A percentile compares a stretch with the other conserved stretches of the same genome.
phyloP scores from a whole-genome alignment of 2,113 vertebrate genomes.

The Puffinus mauretanicus region DNA sequence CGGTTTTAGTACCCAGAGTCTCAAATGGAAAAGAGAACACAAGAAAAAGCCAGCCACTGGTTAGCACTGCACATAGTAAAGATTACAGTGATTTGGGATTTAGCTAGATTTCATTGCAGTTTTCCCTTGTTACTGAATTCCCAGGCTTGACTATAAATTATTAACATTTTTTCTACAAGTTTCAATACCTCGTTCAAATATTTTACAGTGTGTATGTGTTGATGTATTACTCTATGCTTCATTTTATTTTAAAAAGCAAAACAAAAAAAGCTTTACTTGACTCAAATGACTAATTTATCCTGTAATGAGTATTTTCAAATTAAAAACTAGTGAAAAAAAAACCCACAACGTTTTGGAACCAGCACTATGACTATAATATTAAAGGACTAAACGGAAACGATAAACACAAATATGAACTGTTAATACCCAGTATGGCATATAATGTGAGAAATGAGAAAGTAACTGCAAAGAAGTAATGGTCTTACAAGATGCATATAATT shows the following conservation, averaged over 20 bases:
- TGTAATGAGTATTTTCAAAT: not conserved
- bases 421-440: not conserved
- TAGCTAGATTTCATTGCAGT: not conserved
- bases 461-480: not conserved
- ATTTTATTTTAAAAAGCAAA: not conserved
- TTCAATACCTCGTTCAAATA: not conserved
- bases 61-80: not conserved
- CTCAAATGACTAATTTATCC: not conserved
- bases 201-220: not conserved
- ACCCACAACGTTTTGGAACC: not conserved
- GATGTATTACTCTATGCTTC: not conserved
- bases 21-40: not conserved
- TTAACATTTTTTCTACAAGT: not conserved
- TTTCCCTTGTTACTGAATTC: not conserved
- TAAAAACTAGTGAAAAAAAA: not conserved
- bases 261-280: not conserved
- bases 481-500: not conserved
- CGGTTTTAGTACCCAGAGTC: not conserved
- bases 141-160: not conserved
- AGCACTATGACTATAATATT: not conserved
- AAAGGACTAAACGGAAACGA: not conserved
- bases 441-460: not conserved
- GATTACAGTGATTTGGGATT: not conserved
- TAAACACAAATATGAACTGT: not conserved
- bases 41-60: not conserved